These are phyloP conservation scores for Paracentrotus lividus DNA, from an alignment of 53 echinoderm and acorn worm genomes.

Conservation along the genomic window DNA sequence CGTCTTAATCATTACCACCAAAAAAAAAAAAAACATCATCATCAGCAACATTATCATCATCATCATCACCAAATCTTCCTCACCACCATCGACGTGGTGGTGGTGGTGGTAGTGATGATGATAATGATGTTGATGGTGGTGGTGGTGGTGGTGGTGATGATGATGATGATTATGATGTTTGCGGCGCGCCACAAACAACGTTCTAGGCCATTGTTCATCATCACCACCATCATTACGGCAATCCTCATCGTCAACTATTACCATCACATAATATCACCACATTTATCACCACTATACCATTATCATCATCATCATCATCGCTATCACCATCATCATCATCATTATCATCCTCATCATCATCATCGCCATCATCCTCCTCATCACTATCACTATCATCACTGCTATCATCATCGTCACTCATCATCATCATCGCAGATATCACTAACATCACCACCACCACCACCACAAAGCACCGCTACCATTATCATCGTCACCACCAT, in stretches of 20 bases:
- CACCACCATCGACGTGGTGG: too few relatives aligned
- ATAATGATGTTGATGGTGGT: too few relatives aligned
- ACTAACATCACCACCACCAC: background rate
- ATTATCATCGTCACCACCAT: background rate
- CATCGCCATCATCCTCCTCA: background rate
- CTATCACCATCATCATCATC: background rate
- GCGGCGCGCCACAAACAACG: too few relatives aligned
- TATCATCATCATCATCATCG: background rate
- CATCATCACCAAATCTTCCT: too few relatives aligned
- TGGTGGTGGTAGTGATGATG: too few relatives aligned
- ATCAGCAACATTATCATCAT: too few relatives aligned
- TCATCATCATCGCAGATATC: background rate
- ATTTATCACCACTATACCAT: background rate
- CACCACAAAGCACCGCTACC: background rate
- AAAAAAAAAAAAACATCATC: too few relatives aligned
- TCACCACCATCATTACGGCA: too few relatives aligned
- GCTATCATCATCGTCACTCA: background rate
- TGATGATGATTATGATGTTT: too few relatives aligned
- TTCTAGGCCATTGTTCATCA: too few relatives aligned
- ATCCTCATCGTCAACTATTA: background rate
- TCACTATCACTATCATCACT: background rate
- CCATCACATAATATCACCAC: background rate
- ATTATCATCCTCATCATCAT: background rate
- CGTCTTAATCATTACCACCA: background rate
- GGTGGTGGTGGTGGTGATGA: too few relatives aligned